Conservation (phyloP, 2,888 invertebrate species). For the Mylabris sibirica region DNA sequence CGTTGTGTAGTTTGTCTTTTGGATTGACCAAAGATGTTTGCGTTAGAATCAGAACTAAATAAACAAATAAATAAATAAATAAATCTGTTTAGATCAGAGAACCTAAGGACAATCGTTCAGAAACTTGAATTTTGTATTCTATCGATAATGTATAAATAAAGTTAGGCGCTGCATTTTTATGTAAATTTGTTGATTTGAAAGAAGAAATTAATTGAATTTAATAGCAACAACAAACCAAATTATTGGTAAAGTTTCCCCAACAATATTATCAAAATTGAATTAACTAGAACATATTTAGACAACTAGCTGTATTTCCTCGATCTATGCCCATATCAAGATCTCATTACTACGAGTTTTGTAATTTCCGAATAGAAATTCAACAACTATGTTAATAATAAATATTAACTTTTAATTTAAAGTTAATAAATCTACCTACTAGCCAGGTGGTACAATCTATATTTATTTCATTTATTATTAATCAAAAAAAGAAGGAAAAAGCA, state of each 20-base stretch:
- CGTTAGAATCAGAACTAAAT: constrained; percentile 14
- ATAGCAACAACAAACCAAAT: background rate
- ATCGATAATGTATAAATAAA: constrained; percentile 15
- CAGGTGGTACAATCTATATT: constrained; percentile 17
- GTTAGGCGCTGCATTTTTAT: constrained; percentile 5
- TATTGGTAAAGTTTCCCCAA: background rate
- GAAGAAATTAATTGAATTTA: background rate
- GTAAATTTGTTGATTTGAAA: background rate
- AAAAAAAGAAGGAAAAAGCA: background rate
- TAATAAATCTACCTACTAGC: background rate
- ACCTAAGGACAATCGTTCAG: constrained; percentile 1
- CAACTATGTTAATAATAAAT: constrained; percentile 27
- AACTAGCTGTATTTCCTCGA: background rate
- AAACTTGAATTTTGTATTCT: constrained; percentile 13
- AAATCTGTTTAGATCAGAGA: constrained; percentile 13
- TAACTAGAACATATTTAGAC: background rate
- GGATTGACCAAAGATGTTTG: constrained; percentile 11
- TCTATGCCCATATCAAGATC: constrained; percentile 3
- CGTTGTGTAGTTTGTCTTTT: background rate
- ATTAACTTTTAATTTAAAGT: constrained; percentile 12
- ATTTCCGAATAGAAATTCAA: background rate
- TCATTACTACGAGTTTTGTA: background rate
- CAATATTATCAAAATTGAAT: background rate
- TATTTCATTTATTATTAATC: constrained; percentile 19
- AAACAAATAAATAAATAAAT: constrained; percentile 17